These are phyloP conservation scores for Cecropterus lyciades DNA, from an alignment of 1,140 invertebrate genomes.

Conservation along the genomic window DNA sequence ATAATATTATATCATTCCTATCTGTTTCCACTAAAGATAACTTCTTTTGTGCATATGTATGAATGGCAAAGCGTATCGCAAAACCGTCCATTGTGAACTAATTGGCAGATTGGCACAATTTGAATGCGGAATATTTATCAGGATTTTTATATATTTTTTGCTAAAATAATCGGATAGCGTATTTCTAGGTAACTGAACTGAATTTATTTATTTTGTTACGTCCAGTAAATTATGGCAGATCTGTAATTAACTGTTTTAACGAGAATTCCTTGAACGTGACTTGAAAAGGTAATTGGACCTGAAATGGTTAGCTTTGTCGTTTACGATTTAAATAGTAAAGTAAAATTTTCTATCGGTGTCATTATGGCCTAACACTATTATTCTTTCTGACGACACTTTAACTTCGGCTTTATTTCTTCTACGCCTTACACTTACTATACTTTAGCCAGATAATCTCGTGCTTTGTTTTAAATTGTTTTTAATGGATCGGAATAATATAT, in stretches of 20 bases:
- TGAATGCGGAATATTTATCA: background rate
- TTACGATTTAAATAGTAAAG: background rate
- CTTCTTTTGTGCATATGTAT: too few species aligned
- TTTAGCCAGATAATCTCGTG: too few species aligned
- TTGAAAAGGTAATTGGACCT: background rate
- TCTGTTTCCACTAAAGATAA: too few species aligned
- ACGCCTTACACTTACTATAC: too few species aligned
- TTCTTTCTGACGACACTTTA: background rate
- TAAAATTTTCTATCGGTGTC: background rate
- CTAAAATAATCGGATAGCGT: background rate
- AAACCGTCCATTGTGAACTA: constrained; percentile 1
- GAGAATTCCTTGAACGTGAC: background rate
- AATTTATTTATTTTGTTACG: background rate
- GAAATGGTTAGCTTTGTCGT: background rate
- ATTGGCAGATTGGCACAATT: background rate
- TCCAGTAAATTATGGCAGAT: background rate
- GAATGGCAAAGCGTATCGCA: background rate
- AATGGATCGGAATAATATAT: background rate
- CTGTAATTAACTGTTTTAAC: constrained; percentile 7
- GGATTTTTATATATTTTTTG: background rate
- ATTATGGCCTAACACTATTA: background rate
- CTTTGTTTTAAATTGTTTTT: too few species aligned
- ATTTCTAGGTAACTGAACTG: background rate
- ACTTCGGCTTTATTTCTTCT: background rate
- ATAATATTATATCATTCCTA: too few species aligned